Conservation (phyloP, 2,113 vertebrate species). For the Prunella himalayana region DNA sequence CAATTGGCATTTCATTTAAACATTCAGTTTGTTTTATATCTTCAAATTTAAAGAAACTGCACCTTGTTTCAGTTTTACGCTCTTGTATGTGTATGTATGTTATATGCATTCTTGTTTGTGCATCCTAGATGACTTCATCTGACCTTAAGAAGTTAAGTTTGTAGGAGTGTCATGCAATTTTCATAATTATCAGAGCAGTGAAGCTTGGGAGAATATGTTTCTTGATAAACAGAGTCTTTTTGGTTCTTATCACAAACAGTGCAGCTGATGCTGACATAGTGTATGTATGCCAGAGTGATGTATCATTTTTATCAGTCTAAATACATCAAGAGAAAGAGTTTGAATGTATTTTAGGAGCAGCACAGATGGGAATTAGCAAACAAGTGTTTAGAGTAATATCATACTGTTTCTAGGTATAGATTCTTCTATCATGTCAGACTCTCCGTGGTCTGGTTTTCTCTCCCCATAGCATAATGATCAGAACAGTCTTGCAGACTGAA, state of each 20-base stretch:
- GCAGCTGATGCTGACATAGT: neutral
- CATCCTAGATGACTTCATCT: neutral
- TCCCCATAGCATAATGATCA: conserved; percentile 17
- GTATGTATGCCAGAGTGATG: neutral
- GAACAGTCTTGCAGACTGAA: neutral
- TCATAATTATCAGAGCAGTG: neutral
- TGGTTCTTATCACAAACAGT: neutral
- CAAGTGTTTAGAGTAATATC: conserved; percentile 17
- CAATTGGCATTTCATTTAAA: neutral
- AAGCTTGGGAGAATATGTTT: neutral
- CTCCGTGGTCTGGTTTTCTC: neutral
- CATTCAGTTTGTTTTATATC: neutral
- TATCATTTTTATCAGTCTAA: conserved; percentile 11
- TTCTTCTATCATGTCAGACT: neutral
- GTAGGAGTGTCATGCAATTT: neutral
- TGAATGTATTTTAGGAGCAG: neutral
- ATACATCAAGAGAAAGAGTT: neutral
- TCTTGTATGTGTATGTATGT: neutral
- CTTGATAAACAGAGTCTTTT: neutral
- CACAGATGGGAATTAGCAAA: conserved; percentile 15
- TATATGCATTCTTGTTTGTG: neutral
- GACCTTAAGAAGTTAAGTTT: neutral
- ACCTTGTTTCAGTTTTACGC: neutral
- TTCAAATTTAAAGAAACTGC: neutral
- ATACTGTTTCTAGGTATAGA: neutral